A percentile compares a stretch with the other conserved stretches of the same genome.
Conservation (phyloP, 2,797 vertebrate species). For the Triplophysa yarkandensis region DNA sequence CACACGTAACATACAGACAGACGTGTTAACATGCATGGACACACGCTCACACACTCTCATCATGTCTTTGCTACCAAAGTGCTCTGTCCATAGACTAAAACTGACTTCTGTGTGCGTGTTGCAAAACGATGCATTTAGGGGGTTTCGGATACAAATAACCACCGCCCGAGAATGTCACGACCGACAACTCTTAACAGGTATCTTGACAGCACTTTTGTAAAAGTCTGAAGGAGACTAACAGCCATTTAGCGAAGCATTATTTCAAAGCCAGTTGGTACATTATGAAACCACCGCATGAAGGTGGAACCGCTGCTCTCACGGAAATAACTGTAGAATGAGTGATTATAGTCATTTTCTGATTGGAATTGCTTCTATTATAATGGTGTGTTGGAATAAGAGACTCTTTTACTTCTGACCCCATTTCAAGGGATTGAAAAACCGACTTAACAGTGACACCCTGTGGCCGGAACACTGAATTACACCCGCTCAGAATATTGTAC, state of each 20-base stretch:
- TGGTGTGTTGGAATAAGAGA: slow-evolving; percentile 67
- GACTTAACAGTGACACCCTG: slow-evolving; percentile 80
- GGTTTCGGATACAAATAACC: slow-evolving; percentile 42
- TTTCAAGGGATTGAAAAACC: slow-evolving; percentile 74
- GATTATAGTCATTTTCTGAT: slow-evolving; percentile 61
- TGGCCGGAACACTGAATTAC: slow-evolving; percentile 82
- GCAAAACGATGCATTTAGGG: slow-evolving; percentile 67
- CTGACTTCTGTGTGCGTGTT: slow-evolving; percentile 70
- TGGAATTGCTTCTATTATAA: slow-evolving; percentile 61
- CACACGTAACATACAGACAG: slow-evolving; percentile 51
- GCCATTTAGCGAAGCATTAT: slow-evolving; percentile 47
- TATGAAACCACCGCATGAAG: slow-evolving; percentile 43
- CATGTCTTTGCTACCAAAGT: slow-evolving; percentile 80
- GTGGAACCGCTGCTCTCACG: slow-evolving; percentile 65
- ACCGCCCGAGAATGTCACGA: slow-evolving; percentile 71
- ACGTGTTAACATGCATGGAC: slow-evolving; percentile 51
- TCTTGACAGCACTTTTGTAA: slow-evolving; percentile 59
- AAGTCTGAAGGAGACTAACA: slow-evolving; percentile 60
- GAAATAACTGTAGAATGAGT: slow-evolving; percentile 61
- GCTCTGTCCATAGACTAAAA: slow-evolving; percentile 77
- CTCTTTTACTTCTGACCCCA: slow-evolving; percentile 67
- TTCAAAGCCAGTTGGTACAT: slow-evolving; percentile 68
- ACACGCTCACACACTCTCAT: slow-evolving; percentile 54
- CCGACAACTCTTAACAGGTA: slow-evolving; percentile 67
- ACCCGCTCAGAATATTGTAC: slow-evolving; percentile 81